Evolutionary conservation across 2,888 invertebrate genomes (phyloP), one percentile per base, ranked within the genome.

Genomic region (Napeogenes sylphis): DNA sequence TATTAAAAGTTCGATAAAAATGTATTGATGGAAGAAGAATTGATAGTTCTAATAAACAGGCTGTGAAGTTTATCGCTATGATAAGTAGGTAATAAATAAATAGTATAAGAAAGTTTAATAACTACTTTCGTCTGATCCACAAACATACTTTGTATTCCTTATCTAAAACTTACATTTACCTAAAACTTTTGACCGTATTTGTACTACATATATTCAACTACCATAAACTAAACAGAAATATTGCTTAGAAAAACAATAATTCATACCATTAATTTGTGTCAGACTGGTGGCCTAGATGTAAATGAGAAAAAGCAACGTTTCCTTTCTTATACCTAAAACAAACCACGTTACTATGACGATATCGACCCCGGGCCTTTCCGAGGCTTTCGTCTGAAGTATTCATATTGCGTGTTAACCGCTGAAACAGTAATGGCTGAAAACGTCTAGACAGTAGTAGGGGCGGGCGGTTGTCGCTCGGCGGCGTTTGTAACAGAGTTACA

Each of bases 361-460:
- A 90, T 90, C 90, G 90, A 90, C 80, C 88, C 21, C 80, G 82
- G 88, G 85, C 85, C 86, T 90, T 90, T 84, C 88, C 85, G 84
- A 88, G 84, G 83, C 84, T 85, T 85, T 86, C 78, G 80, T 80
- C 84, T 86, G 85, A 87, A 86, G 80, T 77, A 78, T 76, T 75
- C 74, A 72, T 85, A 81, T 78, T 84, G 88, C 88, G 89, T 90
- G 89, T 80, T 85, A 80, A 77, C 78, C 78, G 74, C 85, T 86
- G 86, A 85, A 87, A 87, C 81, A 76, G 79, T 78, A 78, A 78
- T 81, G 81, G 75, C 84, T 83, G 81, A 83, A 82, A 78, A 69
- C 69, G 74, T 75, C 64, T 68, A 66, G 61, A 63, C 66, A 42
- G 56, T 59, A 57, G 53, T 42, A 38, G 58, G 61, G 56, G 57